phyloP scores from a whole-genome alignment of 2,113 vertebrate species.

The Scytalopus superciliaris region DNA sequence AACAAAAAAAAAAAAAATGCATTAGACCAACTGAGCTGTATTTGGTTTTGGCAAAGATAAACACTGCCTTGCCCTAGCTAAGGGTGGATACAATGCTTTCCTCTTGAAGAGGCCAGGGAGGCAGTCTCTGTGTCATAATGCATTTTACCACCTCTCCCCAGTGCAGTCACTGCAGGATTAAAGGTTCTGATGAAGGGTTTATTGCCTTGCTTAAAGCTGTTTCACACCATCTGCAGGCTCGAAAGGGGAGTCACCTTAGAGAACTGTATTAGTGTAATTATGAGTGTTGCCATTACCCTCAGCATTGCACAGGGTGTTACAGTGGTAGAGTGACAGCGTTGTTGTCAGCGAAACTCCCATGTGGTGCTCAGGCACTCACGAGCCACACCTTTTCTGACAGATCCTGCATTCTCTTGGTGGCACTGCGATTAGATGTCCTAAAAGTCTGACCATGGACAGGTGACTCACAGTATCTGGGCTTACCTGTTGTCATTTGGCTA shows the following conservation, averaged over 20 bases:
- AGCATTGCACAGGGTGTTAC: background rate
- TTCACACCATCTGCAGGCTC: background rate
- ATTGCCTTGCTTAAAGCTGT: background rate
- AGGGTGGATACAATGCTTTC: background rate
- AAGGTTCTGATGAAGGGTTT: background rate
- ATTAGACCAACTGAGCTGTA: background rate
- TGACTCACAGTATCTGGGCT: background rate
- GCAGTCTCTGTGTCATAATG: background rate
- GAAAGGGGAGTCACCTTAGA: background rate
- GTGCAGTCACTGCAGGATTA: background rate
- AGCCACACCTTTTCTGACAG: background rate
- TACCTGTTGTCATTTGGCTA: background rate
- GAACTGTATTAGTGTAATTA: background rate
- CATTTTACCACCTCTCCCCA: background rate
- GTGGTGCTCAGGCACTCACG: background rate
- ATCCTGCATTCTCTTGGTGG: background rate
- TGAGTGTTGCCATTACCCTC: background rate
- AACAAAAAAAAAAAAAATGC: background rate
- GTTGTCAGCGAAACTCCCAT: background rate
- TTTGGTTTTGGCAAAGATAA: background rate
- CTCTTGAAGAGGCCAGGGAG: background rate
- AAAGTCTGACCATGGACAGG: background rate
- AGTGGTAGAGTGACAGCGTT: background rate
- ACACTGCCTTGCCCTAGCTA: background rate
- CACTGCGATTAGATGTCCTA: background rate